Evolutionary conservation across 2,797 vertebrate species (phyloP).

Genomic region (Malurus splendens): DNA sequence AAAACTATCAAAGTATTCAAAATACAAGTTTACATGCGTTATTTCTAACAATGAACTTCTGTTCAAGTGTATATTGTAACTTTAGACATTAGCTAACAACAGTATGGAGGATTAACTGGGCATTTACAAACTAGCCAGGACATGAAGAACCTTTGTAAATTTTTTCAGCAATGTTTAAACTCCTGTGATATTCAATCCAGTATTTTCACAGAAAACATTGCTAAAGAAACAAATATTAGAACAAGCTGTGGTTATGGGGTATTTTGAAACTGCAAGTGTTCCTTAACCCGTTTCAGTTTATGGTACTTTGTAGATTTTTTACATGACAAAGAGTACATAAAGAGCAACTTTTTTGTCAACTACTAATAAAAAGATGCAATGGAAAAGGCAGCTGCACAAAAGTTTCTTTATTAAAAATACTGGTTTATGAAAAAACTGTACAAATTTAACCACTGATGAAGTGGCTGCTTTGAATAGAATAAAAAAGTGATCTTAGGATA

Average conservation of each 20-base stretch:
- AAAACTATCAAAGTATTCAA: background rate
- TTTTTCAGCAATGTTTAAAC: background rate
- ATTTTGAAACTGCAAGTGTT: background rate
- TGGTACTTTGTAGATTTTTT: background rate
- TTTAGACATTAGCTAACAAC: background rate
- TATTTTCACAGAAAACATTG: background rate
- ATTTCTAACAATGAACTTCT: rapidly evolving
- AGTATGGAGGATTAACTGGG: background rate
- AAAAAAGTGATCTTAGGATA: background rate
- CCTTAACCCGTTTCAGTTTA: background rate
- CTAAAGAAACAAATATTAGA: background rate
- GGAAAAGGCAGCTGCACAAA: background rate
- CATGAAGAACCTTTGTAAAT: background rate
- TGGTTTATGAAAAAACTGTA: background rate
- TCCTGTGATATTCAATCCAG: background rate
- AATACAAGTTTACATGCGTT: background rate
- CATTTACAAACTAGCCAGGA: background rate
- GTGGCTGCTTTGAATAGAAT: background rate
- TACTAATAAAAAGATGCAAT: background rate
- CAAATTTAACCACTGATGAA: background rate
- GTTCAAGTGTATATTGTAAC: background rate
- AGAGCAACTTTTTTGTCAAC: background rate
- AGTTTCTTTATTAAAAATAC: background rate
- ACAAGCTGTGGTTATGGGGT: background rate
- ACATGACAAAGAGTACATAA: background rate